Evolutionary conservation across 2,888 invertebrate species (phyloP).

Genomic region (Patella caerulea): DNA sequence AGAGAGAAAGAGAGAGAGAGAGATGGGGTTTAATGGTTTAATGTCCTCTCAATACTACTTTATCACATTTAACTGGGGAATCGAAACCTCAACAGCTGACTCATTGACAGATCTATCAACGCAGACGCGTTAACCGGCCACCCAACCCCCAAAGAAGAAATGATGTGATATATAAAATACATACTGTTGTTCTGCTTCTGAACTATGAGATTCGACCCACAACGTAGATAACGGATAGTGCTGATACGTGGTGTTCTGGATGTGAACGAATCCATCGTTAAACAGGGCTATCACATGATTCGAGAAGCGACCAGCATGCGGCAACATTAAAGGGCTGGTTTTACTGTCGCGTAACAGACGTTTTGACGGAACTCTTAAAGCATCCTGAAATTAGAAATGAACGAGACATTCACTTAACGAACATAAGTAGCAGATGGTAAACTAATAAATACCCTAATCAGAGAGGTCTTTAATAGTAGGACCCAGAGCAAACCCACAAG

Average conservation of each 20-base stretch:
- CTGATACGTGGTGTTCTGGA: slow-evolving; percentile 77
- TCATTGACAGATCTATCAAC: too few relatives aligned
- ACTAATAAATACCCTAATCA: too few relatives aligned
- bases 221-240: slow-evolving; percentile 81
- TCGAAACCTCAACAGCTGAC: too few relatives aligned
- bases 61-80: too few relatives aligned
- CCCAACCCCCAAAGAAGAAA: neutral
- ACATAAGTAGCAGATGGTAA: neutral
- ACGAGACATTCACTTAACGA: neutral
- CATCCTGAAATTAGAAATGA: slow-evolving; percentile 45
- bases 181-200: slow-evolving; percentile 78
- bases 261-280: slow-evolving; percentile 85
- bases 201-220: slow-evolving; percentile 85
- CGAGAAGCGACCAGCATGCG: slow-evolving; percentile 82
- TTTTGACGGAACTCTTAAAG: slow-evolving; percentile 75
- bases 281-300: slow-evolving; percentile 86
- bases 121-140: too few relatives aligned
- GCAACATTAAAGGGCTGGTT: slow-evolving; percentile 79
- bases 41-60: too few relatives aligned
- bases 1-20: too few relatives aligned
- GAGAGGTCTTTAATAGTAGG: too few relatives aligned
- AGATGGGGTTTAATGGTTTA: too few relatives aligned
- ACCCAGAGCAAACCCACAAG: too few relatives aligned
- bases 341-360: slow-evolving; percentile 86
- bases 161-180: slow-evolving; percentile 24